phyloP scores from a whole-genome alignment of 2,113 vertebrate species.

The Gallinago jamesoni region DNA sequence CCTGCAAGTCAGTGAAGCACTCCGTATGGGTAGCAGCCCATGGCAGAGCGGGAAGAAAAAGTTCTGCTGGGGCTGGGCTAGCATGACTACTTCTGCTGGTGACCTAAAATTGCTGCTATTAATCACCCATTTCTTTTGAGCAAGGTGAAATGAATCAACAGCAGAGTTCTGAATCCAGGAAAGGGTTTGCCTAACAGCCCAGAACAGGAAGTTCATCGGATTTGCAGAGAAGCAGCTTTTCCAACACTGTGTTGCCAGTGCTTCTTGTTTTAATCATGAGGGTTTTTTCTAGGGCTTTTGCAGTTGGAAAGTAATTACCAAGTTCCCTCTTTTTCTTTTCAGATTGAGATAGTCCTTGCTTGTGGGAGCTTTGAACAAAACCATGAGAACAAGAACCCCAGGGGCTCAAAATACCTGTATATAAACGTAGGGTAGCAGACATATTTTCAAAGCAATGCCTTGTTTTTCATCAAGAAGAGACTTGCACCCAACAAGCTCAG shows the following conservation, averaged over 20 bases:
- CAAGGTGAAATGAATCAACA: background rate
- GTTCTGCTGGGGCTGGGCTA: background rate
- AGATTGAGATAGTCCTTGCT: background rate
- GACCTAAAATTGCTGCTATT: background rate
- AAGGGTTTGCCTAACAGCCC: background rate
- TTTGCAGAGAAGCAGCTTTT: background rate
- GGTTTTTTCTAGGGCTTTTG: background rate
- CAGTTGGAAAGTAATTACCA: background rate
- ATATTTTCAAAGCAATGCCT: constrained; percentile 14
- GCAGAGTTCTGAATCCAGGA: background rate
- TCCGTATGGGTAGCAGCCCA: background rate
- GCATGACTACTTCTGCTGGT: background rate
- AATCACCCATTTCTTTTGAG: background rate
- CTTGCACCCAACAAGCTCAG: background rate
- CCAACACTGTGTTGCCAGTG: background rate
- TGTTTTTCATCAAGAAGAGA: constrained; percentile 12
- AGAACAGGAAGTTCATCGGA: background rate
- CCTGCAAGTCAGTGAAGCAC: background rate
- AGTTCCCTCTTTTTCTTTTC: constrained; percentile 9
- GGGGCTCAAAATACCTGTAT: background rate
- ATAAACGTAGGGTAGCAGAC: background rate
- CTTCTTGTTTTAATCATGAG: background rate
- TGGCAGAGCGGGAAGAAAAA: fast-evolving
- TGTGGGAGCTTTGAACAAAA: background rate
- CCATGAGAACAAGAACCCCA: background rate